Base-by-base conservation (phyloP, 2,113 vertebrate species). In the Phrynocephalus versicolor region DNA sequence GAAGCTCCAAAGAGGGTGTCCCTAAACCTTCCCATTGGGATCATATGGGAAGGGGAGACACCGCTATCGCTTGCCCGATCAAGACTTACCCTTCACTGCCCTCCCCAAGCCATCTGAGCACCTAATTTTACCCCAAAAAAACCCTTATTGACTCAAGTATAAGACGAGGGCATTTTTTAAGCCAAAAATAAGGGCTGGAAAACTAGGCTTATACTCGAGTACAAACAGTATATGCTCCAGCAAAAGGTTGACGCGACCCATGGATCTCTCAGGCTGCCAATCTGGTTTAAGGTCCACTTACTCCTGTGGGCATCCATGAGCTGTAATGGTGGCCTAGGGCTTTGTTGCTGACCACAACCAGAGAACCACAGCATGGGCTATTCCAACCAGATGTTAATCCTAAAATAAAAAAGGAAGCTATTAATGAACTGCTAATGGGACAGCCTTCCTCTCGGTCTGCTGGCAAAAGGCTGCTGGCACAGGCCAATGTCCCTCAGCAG, bases 311-410 rank as follows among this genome's bases (percentile, higher is more conserved):
- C 67, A 69, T 77, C 45, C 30, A 1, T 35, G 62, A n/a, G 23
- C 73, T 84, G 8, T 64, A 67, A 37, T 55, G 73, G 9, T 51
- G 41, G 18, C 41, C 15, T 84, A 67, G 45, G 62, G 64, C 57
- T 77, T 75, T 69, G 83, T 23, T 37, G 41, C 41, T 77, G 62
- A 84, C 73, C 73, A 57, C 73, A 84, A 41, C 60, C 19, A 77
- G 60, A 51, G 65, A 77, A 67, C 73, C 83, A 67, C 73, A 76
- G 23, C 2, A 21, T 8, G 15, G 37, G 41, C 23, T 55, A 62
- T 69, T 62, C 73, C 62, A 84, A 37, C 51, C 83, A 84, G 83
- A 84, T 51, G 73, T 77, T 84, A 14, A 15, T 84, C 62, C 73
- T 30, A 16, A 69, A 84, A 77, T 9, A 77, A 77, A n/a, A 51